Evolutionary conservation across 2,888 invertebrate genomes (phyloP), one percentile per base, ranked within the genome.

Genomic region (Eledone cirrhosa): DNA sequence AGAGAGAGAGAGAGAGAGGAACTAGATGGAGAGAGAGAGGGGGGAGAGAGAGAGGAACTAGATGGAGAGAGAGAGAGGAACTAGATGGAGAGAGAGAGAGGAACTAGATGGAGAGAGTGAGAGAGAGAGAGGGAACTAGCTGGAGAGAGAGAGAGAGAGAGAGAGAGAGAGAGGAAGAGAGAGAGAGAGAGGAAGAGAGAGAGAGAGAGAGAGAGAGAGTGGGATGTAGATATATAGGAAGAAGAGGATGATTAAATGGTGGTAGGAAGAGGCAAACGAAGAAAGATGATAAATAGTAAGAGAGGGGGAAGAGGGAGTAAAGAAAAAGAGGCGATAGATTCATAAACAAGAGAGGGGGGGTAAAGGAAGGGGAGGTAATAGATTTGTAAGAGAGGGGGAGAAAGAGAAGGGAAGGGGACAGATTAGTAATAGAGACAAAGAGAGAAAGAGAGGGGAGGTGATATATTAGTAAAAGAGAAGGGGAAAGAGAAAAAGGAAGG

Each of bases 131-230:
- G 2, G n/a, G 53, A 53, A 1, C 19, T 19, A 53, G 65, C 24
- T 1, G 29, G 65, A 65, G 65, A 65, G 65, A 65, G 65, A 65
- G 67, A 67, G 29, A 67, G 67, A 67, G 67, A 67, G 29, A 67
- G 67, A 67, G 67, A 67, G 29, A 67, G 67, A 67, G 67, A 67
- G 29, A 67, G 67, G 19, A 31, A 67, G 29, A 67, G 29, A 67
- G 29, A 67, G 67, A 27, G n/a, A n/a, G n/a, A n/a, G 4, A n/a
- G 19, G 16, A 63, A 19, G 19, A 27, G 11, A 19, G 4, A 19
- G 63, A 1, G 1, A 19, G 63, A 19, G 16, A 3, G 14, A 19
- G 63, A 63, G 7, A 63, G 27, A 63, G 19, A 63, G 7, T 11
- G 11, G 27, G 1, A 22, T n/a, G 27, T 24, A 63, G 16, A 19